Evolutionary conservation across 2,888 invertebrate species (phyloP), one percentile per base, ranked within the genome.

Genomic region (Orchesella flavescens): DNA sequence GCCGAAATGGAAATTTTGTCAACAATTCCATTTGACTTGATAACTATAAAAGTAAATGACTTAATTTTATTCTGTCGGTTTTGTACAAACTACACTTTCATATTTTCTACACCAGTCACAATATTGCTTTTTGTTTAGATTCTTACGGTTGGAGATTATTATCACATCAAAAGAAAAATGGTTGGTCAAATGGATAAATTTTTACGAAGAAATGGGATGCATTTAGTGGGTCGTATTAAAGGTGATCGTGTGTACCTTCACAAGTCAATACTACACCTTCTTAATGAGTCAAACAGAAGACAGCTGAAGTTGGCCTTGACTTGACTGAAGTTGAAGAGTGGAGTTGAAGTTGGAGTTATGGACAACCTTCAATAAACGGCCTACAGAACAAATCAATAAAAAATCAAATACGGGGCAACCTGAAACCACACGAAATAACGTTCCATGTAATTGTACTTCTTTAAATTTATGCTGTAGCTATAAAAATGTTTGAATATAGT

Each of bases 1-100:
- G 43, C 23, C 0, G 75, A 76, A 23, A 24, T 76, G 13, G 55
- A 66, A 49, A 55, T 76, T 53, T 43, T 76, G 34, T 9, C 55
- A 43, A 66, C 75, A 23, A 43, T 76, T 66, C 75, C 75, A 19
- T 66, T 43, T 49, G 43, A 55, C 17, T 34, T 23, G 15, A 4
- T 69, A 1, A 69, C 69, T 1, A 69, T 69, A 12, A 69, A 69
- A 5, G 69, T 69, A 49, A n/a, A n/a, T n/a, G n/a, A 34, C 7
- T 34, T 34, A 34, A 34, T 57, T 19, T 1, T 4, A 1, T 57
- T 24, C 10, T 34, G 34, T 34, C 7, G n/a, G n/a, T n/a, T n/a
- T n/a, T n/a, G n/a, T n/a, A n/a, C 34, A 34, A 7, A 34, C 2
- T 34, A 34, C 7, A 34, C n/a, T n/a, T n/a, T n/a, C 34, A 34